Evolutionary conservation across 2,113 vertebrate genomes (phyloP).

Genomic region (Garra rufa): DNA sequence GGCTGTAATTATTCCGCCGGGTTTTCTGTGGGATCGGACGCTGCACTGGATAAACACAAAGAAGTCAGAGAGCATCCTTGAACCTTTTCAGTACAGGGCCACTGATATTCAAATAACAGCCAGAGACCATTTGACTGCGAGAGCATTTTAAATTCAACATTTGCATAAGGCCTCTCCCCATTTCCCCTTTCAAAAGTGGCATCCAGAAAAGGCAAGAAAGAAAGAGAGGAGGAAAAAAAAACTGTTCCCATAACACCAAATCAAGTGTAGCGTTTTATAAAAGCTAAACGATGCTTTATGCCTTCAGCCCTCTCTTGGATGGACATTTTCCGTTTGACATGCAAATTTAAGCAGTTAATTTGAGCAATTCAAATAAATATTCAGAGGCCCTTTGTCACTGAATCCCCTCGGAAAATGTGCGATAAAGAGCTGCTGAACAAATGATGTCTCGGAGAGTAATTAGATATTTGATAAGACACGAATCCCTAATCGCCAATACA

Average conservation of each 20-base stretch:
- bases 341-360: slow-evolving; percentile 99
- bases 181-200: slow-evolving; percentile 81
- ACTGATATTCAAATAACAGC: slow-evolving; percentile 99
- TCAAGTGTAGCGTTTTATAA: slow-evolving; percentile 87
- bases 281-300: slow-evolving; percentile 86
- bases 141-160: slow-evolving; percentile 93
- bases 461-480: slow-evolving; percentile 99
- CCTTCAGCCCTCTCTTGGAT: slow-evolving; percentile 81
- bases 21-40: slow-evolving; percentile 93
- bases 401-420: slow-evolving; percentile 90
- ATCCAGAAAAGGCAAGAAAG: slow-evolving; percentile 38
- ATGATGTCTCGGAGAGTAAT: slow-evolving; percentile 99
- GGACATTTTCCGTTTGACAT: slow-evolving; percentile 95
- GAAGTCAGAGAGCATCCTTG: slow-evolving; percentile 99
- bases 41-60: slow-evolving; percentile 99
- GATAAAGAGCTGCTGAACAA: slow-evolving; percentile 98
- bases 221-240: slow-evolving; percentile 58
- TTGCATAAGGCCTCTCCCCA: slow-evolving; percentile 93
- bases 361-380: slow-evolving; percentile 99
- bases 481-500: slow-evolving; percentile 99
- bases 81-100: slow-evolving; percentile 96
- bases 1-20: slow-evolving; percentile 97
- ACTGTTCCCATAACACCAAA: slow-evolving; percentile 92
- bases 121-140: slow-evolving; percentile 93
- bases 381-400: slow-evolving; percentile 94